phyloP scores from a whole-genome alignment of 2,113 vertebrate species.

The Dascyllus trimaculatus region DNA sequence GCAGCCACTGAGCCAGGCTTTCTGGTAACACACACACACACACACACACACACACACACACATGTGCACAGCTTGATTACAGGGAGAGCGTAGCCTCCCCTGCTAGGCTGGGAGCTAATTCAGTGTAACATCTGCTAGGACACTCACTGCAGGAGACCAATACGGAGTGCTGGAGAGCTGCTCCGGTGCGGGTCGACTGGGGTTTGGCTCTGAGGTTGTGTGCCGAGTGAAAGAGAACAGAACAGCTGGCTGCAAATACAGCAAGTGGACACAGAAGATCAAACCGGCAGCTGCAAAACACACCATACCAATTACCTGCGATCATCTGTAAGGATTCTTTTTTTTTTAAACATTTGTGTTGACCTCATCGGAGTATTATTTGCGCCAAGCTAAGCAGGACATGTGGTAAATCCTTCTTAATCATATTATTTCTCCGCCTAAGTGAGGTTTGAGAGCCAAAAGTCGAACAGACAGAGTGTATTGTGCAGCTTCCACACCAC shows the following conservation, averaged over 20 bases:
- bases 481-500: background rate
- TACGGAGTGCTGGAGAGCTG: slow-evolving; percentile 25
- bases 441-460: background rate
- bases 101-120: slow-evolving; percentile 61
- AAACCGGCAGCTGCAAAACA: slow-evolving; percentile 43
- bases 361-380: slow-evolving; percentile 7
- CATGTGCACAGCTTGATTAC: slow-evolving; percentile 60
- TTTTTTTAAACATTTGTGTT: slow-evolving; percentile 4
- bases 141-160: slow-evolving; percentile 55
- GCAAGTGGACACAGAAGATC: slow-evolving; percentile 28
- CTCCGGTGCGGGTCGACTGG: slow-evolving; percentile 15
- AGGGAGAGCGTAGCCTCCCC: slow-evolving; percentile 60
- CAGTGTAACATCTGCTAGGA: slow-evolving; percentile 74
- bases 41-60: slow-evolving; percentile 31
- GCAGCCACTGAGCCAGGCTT: slow-evolving; percentile 32
- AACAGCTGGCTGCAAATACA: slow-evolving; percentile 54
- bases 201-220: slow-evolving; percentile 39
- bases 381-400: slow-evolving; percentile 1
- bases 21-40: slow-evolving; percentile 36
- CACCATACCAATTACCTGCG: slow-evolving; percentile 11
- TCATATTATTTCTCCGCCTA: slow-evolving; percentile 15
- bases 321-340: slow-evolving; percentile 25
- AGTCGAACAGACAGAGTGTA: background rate
- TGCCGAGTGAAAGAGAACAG: slow-evolving; percentile 39
- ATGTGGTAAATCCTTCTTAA: background rate